A percentile compares a stretch with the other conserved stretches of the same genome.
These are phyloP conservation scores for Emys orbicularis DNA, from an alignment of 2,797 vertebrate species.

Conservation along the genomic window DNA sequence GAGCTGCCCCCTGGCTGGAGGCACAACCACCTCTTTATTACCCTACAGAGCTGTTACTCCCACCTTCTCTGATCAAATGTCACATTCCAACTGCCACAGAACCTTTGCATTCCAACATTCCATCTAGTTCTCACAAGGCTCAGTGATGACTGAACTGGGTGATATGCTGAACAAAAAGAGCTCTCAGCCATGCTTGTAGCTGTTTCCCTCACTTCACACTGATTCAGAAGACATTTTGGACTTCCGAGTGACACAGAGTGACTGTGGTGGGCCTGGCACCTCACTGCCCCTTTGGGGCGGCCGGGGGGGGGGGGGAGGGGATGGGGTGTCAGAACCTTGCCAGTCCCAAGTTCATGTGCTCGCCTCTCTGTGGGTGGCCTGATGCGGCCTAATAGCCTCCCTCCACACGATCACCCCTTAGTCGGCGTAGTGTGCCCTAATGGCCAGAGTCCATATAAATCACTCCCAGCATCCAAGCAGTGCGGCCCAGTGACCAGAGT, in stretches of 20 bases:
- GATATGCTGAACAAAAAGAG: background rate
- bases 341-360: no score
- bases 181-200: background rate
- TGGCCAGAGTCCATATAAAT: no score
- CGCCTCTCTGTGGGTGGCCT: no score
- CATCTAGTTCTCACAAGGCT: background rate
- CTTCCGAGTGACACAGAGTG: background rate
- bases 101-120: background rate
- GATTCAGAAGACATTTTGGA: background rate
- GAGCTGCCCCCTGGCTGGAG: background rate
- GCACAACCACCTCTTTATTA: background rate
- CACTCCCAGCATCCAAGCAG: no score
- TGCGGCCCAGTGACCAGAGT: no score
- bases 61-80: background rate
- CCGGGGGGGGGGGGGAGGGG: no score
- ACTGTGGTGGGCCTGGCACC: no score
- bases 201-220: background rate
- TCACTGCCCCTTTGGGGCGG: no score
- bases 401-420: no score
- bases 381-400: no score
- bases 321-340: no score
- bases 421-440: no score
- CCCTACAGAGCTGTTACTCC: background rate
- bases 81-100: background rate
- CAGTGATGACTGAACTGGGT: background rate